A percentile compares a stretch with the other conserved stretches of the same genome.
Conservation (phyloP, 2,888 invertebrate genomes). For the Thecophora atra region DNA sequence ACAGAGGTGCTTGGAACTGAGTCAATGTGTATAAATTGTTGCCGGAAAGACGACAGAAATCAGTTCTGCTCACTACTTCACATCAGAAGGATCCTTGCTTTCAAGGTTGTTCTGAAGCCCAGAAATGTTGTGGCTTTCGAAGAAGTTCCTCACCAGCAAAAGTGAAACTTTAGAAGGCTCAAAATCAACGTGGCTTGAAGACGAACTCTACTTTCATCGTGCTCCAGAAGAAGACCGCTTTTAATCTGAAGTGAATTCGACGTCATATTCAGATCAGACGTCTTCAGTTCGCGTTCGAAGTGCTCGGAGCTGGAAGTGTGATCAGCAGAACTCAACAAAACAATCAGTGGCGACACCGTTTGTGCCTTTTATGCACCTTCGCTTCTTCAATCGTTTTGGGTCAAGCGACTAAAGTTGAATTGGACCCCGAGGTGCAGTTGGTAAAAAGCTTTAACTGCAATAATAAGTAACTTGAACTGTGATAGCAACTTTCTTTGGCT, state of each 20-base stretch:
- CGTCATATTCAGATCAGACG: background rate
- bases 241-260: background rate
- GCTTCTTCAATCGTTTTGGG: background rate
- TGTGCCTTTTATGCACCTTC: constrained; percentile 14
- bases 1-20: constrained; percentile 5
- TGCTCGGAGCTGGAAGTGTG: background rate
- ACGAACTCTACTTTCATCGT: background rate
- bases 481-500: constrained; percentile 17
- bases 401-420: background rate
- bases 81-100: background rate
- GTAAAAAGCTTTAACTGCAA: constrained; percentile 34
- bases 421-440: background rate
- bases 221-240: background rate
- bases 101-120: background rate
- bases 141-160: background rate
- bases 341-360: constrained; percentile 25
- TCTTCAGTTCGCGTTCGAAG: background rate
- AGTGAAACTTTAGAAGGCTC: constrained; percentile 16
- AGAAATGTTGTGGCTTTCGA: constrained; percentile 1
- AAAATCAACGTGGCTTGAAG: background rate
- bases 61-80: constrained; percentile 25
- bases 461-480: constrained; percentile 19
- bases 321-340: background rate
- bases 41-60: background rate
- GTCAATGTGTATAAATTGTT: constrained; percentile 22